Conservation (phyloP, 2,113 vertebrate species). For the Perca fluviatilis region DNA sequence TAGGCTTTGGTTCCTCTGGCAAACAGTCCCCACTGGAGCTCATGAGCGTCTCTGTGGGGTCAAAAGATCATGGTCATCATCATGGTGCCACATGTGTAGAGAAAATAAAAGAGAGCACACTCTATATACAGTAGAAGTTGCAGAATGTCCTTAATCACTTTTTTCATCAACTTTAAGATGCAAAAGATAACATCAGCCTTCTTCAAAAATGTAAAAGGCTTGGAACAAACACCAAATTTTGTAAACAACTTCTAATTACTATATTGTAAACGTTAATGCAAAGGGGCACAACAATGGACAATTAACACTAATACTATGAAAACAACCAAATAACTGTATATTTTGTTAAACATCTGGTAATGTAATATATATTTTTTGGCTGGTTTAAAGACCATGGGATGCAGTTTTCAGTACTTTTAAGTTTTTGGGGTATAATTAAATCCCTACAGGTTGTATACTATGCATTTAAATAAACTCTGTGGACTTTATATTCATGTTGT, state of each 20-base stretch:
- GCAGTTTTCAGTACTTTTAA: slow-evolving; percentile 29
- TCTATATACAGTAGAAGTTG: not conserved
- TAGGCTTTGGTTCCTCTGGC: slow-evolving; percentile 94
- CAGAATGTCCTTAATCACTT: not conserved
- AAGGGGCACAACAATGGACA: not conserved
- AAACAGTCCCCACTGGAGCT: slow-evolving; percentile 87
- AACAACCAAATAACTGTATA: not conserved
- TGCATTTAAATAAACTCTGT: slow-evolving; percentile 27
- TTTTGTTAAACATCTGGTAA: not conserved
- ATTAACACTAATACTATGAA: not conserved
- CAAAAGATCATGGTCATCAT: slow-evolving; percentile 75
- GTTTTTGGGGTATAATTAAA: slow-evolving; percentile 37
- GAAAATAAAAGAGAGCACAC: not conserved
- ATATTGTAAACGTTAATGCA: not conserved
- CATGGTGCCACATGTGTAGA: not conserved
- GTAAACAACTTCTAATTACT: not conserved
- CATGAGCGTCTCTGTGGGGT: slow-evolving; percentile 88
- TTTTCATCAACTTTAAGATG: not conserved
- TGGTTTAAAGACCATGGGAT: slow-evolving; percentile 5
- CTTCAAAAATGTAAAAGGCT: not conserved
- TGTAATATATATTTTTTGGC: not conserved
- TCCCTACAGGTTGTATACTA: slow-evolving; percentile 4
- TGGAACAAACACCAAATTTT: not conserved
- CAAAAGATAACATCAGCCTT: not conserved
- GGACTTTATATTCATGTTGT: slow-evolving; percentile 1